These are phyloP conservation scores for Portunus trituberculatus DNA, from an alignment of 1,140 invertebrate species.

Conservation along the genomic window DNA sequence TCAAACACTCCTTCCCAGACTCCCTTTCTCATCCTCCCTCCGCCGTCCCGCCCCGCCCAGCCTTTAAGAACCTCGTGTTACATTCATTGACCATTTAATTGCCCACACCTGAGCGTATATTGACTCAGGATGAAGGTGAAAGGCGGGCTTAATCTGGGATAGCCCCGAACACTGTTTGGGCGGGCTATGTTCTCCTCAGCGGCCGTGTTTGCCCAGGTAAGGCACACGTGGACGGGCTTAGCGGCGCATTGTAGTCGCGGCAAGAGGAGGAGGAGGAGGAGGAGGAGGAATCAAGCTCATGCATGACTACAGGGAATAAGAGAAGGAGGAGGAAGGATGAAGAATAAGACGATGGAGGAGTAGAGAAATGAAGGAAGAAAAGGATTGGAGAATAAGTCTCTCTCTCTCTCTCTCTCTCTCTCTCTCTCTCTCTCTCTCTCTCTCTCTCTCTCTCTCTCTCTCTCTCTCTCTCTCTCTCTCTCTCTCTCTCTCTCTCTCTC, in stretches of 20 bases:
- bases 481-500: slow-evolving; percentile 29
- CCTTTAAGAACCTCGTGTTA: slow-evolving; percentile 34
- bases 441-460: too few species aligned
- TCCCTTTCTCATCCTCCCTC: not conserved
- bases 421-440: too few species aligned
- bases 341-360: not conserved
- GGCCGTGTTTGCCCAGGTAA: slow-evolving; percentile 22
- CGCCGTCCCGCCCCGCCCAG: not conserved
- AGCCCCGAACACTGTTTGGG: not conserved
- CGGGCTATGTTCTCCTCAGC: not conserved
- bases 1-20: not conserved
- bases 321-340: not conserved
- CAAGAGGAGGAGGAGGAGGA: not conserved
- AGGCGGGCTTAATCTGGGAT: slow-evolving; percentile 21
- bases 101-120: slow-evolving; percentile 37
- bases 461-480: too few species aligned
- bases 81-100: slow-evolving; percentile 69
- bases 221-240: slow-evolving; percentile 59
- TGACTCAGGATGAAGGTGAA: slow-evolving; percentile 56
- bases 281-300: not conserved
- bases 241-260: not conserved
- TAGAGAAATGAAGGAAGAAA: not conserved
- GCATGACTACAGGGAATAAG: not conserved
- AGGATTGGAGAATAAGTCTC: too few species aligned
- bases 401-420: too few species aligned